Evolutionary conservation across 2,797 vertebrate genomes (phyloP).

Genomic region (Thaleichthys pacificus): DNA sequence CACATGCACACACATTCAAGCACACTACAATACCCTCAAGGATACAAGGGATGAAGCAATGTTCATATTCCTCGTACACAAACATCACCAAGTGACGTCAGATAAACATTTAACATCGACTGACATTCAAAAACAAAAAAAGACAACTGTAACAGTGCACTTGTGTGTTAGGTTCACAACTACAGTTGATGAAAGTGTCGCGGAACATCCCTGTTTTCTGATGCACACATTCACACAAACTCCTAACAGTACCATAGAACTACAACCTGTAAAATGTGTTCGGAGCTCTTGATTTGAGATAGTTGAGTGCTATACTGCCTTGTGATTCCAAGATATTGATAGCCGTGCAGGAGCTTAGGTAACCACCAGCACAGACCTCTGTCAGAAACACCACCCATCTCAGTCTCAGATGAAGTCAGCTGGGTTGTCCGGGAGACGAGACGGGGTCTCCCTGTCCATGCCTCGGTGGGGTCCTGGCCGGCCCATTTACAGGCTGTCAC

Average conservation of each 20-base stretch:
- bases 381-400: conserved; percentile 62
- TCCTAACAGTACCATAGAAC: too few species aligned
- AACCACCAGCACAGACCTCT: conserved; percentile 19
- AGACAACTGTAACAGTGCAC: not conserved
- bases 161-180: too few species aligned
- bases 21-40: not conserved
- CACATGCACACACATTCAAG: not conserved
- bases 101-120: not conserved
- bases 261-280: not conserved
- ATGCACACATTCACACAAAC: too few species aligned
- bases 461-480: conserved; percentile 50
- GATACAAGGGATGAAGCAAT: too few species aligned
- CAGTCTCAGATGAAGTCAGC: conserved; percentile 58
- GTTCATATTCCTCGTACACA: too few species aligned
- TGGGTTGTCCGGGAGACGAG: conserved; percentile 44
- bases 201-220: too few species aligned
- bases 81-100: not conserved
- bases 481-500: conserved; percentile 73
- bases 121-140: not conserved
- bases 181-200: too few species aligned
- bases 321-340: not conserved
- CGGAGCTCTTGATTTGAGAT: too few species aligned
- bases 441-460: conserved; percentile 49
- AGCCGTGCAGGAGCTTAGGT: not conserved
- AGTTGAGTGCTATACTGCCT: too few species aligned